Evolutionary conservation across 1,140 invertebrate genomes (phyloP).

Genomic region (Hyposmocoma kahamanoa): DNA sequence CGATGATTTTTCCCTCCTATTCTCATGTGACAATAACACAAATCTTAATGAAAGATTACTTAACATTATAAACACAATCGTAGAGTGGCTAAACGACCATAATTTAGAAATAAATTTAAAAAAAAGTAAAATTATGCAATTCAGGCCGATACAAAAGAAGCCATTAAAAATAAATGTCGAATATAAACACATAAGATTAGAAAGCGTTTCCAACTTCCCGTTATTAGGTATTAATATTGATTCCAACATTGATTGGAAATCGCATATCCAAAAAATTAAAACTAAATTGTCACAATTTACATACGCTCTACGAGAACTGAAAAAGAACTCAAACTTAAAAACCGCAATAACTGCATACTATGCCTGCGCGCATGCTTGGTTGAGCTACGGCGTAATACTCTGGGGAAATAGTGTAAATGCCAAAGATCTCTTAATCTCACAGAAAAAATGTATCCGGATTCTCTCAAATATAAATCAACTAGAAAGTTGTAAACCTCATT

Average conservation of each 20-base stretch:
- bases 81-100: neutral
- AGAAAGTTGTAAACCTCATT: no score
- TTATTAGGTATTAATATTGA: constrained; percentile 6
- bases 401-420: no score
- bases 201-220: neutral
- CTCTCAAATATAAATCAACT: no score
- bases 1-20: constrained; percentile 1
- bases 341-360: no score
- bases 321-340: neutral
- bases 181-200: constrained; percentile 1
- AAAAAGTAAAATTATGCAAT: constrained; percentile 10
- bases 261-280: neutral
- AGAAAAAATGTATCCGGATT: no score
- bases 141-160: neutral
- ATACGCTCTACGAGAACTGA: constrained; percentile 4
- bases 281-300: constrained; percentile 3
- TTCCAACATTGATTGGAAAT: constrained; percentile 1
- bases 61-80: neutral
- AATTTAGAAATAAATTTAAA: constrained; percentile 6
- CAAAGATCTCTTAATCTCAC: no score
- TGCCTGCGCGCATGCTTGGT: no score
- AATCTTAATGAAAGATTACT: neutral
- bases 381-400: no score
- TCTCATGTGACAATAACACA: neutral
- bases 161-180: neutral